These are phyloP conservation scores for Arrhopalites spinosus DNA, from an alignment of 2,888 invertebrate species.

Conservation along the genomic window DNA sequence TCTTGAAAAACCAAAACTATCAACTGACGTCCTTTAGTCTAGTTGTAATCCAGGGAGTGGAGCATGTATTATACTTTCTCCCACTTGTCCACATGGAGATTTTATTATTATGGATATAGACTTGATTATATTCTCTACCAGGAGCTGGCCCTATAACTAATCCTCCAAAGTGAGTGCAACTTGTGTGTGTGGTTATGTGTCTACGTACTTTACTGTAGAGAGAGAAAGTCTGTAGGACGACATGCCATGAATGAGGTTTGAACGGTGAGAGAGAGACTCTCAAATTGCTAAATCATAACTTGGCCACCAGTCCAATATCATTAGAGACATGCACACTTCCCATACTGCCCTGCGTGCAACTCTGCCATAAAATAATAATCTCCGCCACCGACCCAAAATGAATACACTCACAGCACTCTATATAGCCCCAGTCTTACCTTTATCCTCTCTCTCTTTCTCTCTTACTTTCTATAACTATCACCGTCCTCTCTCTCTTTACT, in stretches of 20 bases:
- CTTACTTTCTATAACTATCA: not conserved
- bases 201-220: too few relatives aligned
- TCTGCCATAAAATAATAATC: slow-evolving; percentile 51
- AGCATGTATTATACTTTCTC: too few relatives aligned
- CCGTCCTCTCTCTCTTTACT: not conserved
- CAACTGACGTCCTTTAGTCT: too few relatives aligned
- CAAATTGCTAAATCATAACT: slow-evolving; percentile 15
- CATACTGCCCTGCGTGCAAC: slow-evolving; percentile 47
- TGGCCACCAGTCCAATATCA: slow-evolving; percentile 25
- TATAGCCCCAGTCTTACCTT: not conserved
- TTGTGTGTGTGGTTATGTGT: too few relatives aligned
- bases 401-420: not conserved
- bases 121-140: too few relatives aligned
- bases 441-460: not conserved
- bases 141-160: too few relatives aligned
- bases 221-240: not conserved
- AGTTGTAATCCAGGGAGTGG: too few relatives aligned
- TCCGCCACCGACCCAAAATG: slow-evolving; percentile 13
- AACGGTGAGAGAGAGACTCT: slow-evolving; percentile 1
- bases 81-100: too few relatives aligned
- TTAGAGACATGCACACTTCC: slow-evolving; percentile 48
- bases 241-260: not conserved
- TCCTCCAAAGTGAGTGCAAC: too few relatives aligned
- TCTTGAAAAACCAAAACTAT: not conserved
- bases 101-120: too few relatives aligned